Base-by-base conservation (phyloP, 2,113 vertebrate genomes). In the Boulengeromyrus knoepffleri region DNA sequence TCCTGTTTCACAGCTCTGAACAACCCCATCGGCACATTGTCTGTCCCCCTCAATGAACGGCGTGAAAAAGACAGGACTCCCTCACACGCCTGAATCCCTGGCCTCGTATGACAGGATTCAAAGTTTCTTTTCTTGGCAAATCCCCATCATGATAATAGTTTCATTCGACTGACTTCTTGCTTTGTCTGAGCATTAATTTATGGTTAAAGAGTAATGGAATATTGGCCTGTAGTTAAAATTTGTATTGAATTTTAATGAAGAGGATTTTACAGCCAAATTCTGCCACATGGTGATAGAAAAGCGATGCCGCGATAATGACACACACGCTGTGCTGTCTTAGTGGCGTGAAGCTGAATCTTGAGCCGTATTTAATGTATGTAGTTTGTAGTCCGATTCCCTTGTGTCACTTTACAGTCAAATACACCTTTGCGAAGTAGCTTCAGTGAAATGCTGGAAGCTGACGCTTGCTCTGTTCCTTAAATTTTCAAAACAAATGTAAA, bases 401-500 rank as follows among this genome's bases (percentile, higher is more conserved):
- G 17, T 19, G 5, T 24, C 5, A 42, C 31, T 91, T 93, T 93
- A 93, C 90, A 91, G 94, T 93, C 92, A 95, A 94, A 94, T 94
- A 91, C 92, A 77, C 31, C 92, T 92, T 31, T 47, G n/a, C 52
- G 39, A 74, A 45, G 42, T 24, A 12, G 31, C 47, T 6, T 87
- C 50, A 46, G 58, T 36, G 88, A 77, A 56, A 88, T 9, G 13
- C 27, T 19, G 31, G 5, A 66, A 88, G 62, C 2, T 13, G 62
- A 7, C 24, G 31, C 45, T 3, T 17, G 1, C 2, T 49, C 24
- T 12, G 3, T 47, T n/a, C 9, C 83, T 46, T 85, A 45, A 95
- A 93, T 91, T 91, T 95, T 94, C 92, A 90, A 93, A 94, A 95
- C 93, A 93, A 95, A 94, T 94, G 94, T 95, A 91, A 92, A 93